Evolutionary conservation across 2,888 invertebrate genomes (phyloP), one percentile per base, ranked within the genome.

Genomic region (Leucozona laternaria): DNA sequence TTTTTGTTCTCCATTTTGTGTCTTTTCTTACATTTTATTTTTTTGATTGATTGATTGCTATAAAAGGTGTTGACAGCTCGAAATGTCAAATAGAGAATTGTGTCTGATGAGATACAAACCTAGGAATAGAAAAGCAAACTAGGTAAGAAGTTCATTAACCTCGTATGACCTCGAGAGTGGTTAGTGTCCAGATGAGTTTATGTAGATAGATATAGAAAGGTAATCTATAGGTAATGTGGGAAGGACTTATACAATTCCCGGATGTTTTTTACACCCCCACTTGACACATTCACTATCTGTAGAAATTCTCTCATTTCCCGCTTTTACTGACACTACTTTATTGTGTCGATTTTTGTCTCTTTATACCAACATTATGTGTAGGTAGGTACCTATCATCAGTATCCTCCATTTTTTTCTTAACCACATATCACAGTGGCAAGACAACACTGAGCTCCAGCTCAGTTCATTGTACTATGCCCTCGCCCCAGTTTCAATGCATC

Each of bases 381-480:
- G n/a, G n/a, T n/a, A n/a, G n/a, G 64, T 50, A 34, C 17, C 37
- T 17, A 22, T 62, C 48, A 40, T 37, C 11, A 25, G 15, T 53
- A 13, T 43, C 28, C 37, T 64, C 40, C 0, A n/a, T 40, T 28
- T 20, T 48, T 15, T 28, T n/a, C 28, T 20, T 28, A 37, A 15
- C 15, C 57, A 15, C 37, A 25, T 25, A 66, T 28, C 37, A 50
- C 53, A 75, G 34, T 68, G 55, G 25, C n/a, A 68, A 68, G 37
- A 60, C 64, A 57, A 76, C 80, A 83, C 71, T 40, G 72, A 82
- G 72, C 88, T 88, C 90, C 70, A 82, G 72, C 88, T 88, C 90
- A 91, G 91, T 91, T 92, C 92, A 91, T 91, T 92, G 92, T 91
- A 90, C 92, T 91, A 90, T 92, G 92, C 91, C 92, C 92, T 92